These are phyloP conservation scores for Percopsis transmontana DNA, from an alignment of 2,113 vertebrate genomes.

Conservation along the genomic window DNA sequence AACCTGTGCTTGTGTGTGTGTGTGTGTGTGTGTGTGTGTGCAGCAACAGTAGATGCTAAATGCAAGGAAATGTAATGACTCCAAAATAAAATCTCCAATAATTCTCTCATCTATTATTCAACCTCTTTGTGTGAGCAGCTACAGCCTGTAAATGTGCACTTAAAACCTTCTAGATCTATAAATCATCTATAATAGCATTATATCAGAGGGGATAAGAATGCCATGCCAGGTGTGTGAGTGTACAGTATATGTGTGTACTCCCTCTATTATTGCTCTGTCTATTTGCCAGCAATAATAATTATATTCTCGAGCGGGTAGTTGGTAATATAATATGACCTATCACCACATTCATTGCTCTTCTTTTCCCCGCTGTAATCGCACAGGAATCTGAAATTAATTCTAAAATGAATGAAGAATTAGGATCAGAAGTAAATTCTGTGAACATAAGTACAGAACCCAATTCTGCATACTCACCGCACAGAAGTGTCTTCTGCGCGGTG, in stretches of 20 bases:
- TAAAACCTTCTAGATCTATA: not conserved
- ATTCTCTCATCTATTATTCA: conserved; percentile 8
- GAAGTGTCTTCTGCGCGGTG: too few species aligned
- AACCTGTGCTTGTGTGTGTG: conserved; percentile 24
- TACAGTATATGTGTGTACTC: too few species aligned
- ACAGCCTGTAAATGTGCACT: conserved; percentile 5
- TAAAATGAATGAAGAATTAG: not conserved
- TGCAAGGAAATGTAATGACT: not conserved
- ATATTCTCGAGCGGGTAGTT: conserved; percentile 4
- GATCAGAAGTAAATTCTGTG: too few species aligned
- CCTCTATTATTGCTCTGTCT: not conserved
- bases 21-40: conserved; percentile 6
- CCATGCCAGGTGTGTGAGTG: not conserved
- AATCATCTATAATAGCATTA: not conserved
- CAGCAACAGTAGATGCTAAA: not conserved
- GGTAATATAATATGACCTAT: conserved; percentile 10
- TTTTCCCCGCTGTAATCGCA: not conserved
- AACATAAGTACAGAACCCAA: too few species aligned
- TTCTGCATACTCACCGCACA: too few species aligned
- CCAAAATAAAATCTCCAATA: not conserved
- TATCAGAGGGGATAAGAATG: conserved; percentile 7
- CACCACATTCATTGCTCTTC: not conserved
- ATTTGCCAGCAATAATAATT: conserved; percentile 15
- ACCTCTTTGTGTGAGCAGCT: not conserved
- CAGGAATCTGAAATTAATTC: not conserved